Conservation (phyloP, 2,888 invertebrate species). For the Orchestes rusci region DNA sequence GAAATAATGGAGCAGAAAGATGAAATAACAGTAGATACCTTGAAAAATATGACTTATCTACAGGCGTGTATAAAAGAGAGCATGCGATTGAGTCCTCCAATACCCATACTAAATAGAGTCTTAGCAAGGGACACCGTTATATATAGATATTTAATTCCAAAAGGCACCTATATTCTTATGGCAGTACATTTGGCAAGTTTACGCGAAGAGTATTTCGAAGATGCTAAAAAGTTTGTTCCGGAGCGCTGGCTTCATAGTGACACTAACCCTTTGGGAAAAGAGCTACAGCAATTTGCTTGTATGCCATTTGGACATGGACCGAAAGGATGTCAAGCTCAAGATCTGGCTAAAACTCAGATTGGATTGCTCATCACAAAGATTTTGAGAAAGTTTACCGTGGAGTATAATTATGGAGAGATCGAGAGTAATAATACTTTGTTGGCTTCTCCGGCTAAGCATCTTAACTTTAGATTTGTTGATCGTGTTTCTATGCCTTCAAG, state of each 20-base stretch:
- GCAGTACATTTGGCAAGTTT: constrained; percentile 55
- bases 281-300: constrained; percentile 49
- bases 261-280: constrained; percentile 25
- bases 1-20: constrained; percentile 47
- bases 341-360: constrained; percentile 55
- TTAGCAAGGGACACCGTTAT: constrained; percentile 53
- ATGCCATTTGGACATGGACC: constrained; percentile 60
- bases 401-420: constrained; percentile 62
- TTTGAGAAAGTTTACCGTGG: constrained; percentile 54
- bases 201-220: constrained; percentile 59
- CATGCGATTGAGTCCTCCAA: constrained; percentile 56
- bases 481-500: constrained; percentile 33
- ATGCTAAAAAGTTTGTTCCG: constrained; percentile 53
- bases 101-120: constrained; percentile 55
- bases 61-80: constrained; percentile 60
- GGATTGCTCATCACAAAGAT: constrained; percentile 51
- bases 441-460: constrained; percentile 52
- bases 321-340: constrained; percentile 56
- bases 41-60: constrained; percentile 47
- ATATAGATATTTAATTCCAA: constrained; percentile 51
- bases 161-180: constrained; percentile 57
- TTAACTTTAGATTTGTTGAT: constrained; percentile 59
- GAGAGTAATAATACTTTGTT: constrained; percentile 51
- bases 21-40: constrained; percentile 29
- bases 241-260: constrained; percentile 54